Percentiles rank a stretch among this genome's conserved stretches.
These are phyloP conservation scores for Notamacropus eugenii DNA, from an alignment of 2,797 vertebrate species.

Conservation along the genomic window DNA sequence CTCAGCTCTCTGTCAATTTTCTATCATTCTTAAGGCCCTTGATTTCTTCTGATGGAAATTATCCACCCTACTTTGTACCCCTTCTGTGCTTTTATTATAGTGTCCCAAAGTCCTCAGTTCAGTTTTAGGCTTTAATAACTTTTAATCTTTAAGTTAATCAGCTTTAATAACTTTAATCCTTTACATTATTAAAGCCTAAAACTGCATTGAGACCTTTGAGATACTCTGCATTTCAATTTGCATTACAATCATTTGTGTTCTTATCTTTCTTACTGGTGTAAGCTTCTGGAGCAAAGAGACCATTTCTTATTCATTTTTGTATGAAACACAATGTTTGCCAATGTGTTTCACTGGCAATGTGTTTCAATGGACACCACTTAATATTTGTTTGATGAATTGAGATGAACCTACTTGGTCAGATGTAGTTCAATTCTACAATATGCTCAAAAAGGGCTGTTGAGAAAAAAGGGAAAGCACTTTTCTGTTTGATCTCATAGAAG, in stretches of 20 bases:
- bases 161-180: background rate
- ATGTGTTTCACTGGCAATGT: background rate
- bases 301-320: background rate
- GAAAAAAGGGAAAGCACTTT: background rate
- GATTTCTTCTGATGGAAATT: background rate
- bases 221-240: background rate
- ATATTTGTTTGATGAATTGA: background rate
- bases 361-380: background rate
- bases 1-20: background rate
- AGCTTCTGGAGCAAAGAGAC: background rate
- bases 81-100: background rate
- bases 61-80: background rate
- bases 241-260: background rate
- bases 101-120: background rate
- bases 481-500: background rate
- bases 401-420: background rate
- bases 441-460: background rate
- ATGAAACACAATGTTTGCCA: background rate
- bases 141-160: background rate
- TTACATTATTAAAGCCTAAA: background rate
- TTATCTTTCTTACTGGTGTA: background rate
- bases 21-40: background rate
- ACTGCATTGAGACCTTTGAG: background rate
- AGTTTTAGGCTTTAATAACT: background rate
- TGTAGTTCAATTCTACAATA: background rate